Base-by-base conservation (phyloP, 2,888 invertebrate genomes). In the Tuta absoluta region DNA sequence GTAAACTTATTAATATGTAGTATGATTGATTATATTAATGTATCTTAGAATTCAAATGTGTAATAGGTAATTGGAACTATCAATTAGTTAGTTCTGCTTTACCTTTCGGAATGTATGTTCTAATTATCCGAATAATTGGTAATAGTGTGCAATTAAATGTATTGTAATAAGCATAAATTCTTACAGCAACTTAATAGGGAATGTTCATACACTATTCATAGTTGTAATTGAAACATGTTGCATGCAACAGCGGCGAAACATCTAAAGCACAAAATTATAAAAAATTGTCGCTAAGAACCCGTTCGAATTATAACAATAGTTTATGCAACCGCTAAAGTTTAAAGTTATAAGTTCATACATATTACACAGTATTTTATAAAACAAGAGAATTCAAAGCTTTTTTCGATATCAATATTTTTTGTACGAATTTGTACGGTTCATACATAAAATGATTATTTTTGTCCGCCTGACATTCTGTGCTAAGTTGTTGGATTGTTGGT, bases 171-270 rank as follows among this genome's bases (percentile, higher is more conserved):
- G n/a, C 56, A 56, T 56, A n/a, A 56, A 24, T 56, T 24, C 19
- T 21, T 24, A 28, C 56, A 28, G n/a, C 56, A 28, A 56, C 28
- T 56, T 56, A 56, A 28, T 12, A 56, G 56, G n/a, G 56, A 56
- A 33, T 61, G 56, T 57, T 58, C 38, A 62, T 48, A 19, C 24
- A 33, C 41, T 53, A 5, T 33, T 3, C 21, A 45, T 5, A 11
- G 3, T 45, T 14, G 12, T 45, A 45, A 3, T 14, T 45, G 45
- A 8, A 14, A n/a, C n/a, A n/a, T n/a, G n/a, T n/a, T n/a, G n/a
- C n/a, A n/a, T n/a, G n/a, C n/a, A n/a, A n/a, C n/a, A n/a, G n/a
- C n/a, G n/a, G n/a, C n/a, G n/a, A n/a, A n/a, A n/a, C n/a, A n/a
- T n/a, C n/a, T n/a, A n/a, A n/a, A n/a, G n/a, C n/a, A n/a, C n/a